A percentile compares a stretch with the other conserved stretches of the same genome.
phyloP scores from a whole-genome alignment of 1,140 invertebrate genomes.

The Scaptomyza pallida region DNA sequence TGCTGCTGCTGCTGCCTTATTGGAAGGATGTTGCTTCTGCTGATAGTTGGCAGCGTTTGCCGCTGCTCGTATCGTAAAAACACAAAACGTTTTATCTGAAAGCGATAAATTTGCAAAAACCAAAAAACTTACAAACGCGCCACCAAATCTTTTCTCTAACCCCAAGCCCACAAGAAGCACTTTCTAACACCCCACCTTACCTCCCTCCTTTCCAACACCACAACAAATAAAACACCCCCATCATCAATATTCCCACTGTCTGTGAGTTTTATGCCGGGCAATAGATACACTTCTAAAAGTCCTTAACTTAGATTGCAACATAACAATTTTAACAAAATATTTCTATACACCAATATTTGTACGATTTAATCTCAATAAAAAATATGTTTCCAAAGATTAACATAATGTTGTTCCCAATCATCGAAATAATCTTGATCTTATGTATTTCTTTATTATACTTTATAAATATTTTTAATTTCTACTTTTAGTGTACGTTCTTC shows the following conservation, averaged over 20 bases:
- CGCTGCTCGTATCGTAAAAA: constrained; percentile 72
- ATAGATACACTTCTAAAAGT: constrained; percentile 6
- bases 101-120: constrained; percentile 79
- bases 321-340: neutral
- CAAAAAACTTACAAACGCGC: constrained; percentile 62
- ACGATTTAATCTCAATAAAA: too few relatives aligned
- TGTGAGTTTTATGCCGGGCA: neutral
- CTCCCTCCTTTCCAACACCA: constrained; percentile 6
- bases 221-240: neutral
- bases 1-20: neutral
- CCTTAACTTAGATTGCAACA: neutral
- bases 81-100: constrained; percentile 82
- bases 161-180: constrained; percentile 2
- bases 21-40: neutral
- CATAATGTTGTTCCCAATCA: too few relatives aligned
- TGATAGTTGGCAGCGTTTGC: constrained; percentile 43
- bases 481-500: neutral
- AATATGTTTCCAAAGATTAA: too few relatives aligned
- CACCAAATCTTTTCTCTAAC: constrained; percentile 38
- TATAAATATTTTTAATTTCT: neutral
- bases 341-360: too few relatives aligned
- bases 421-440: too few relatives aligned
- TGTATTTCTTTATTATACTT: too few relatives aligned
- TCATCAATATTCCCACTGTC: constrained; percentile 27
- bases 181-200: neutral